Evolutionary conservation across 2,888 invertebrate species (phyloP).

Genomic region (Acheta domesticus): DNA sequence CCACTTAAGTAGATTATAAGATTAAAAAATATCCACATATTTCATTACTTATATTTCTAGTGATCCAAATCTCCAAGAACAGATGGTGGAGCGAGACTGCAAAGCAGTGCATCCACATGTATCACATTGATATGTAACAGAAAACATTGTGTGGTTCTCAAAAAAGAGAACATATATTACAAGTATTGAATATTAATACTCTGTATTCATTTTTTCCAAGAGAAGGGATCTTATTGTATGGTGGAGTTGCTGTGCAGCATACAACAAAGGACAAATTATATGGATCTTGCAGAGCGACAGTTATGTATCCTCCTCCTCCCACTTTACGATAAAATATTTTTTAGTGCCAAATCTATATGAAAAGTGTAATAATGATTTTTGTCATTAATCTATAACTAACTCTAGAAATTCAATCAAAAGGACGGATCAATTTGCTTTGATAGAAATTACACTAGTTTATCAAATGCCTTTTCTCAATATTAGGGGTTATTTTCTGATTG

Average conservation of each 20-base stretch:
- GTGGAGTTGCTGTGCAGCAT: conserved; percentile 5
- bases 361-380: no score
- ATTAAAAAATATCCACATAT: background rate
- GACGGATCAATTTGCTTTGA: background rate
- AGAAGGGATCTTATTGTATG: background rate
- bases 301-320: no score
- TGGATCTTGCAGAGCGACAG: no score
- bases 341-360: no score
- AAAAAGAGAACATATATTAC: no score
- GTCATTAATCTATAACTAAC: background rate
- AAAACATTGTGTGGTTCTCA: no score
- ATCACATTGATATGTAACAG: no score
- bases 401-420: background rate
- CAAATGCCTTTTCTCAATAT: background rate
- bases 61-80: no score
- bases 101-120: conserved; percentile 20
- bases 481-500: background rate
- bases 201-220: background rate
- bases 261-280: background rate
- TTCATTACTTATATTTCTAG: no score
- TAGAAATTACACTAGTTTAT: no score
- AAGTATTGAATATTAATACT: no score
- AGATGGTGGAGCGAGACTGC: conserved; percentile 33
- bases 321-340: no score
- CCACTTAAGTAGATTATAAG: conserved; percentile 31